These are phyloP conservation scores for Phalloptychus januarius DNA, from an alignment of 2,797 vertebrate genomes.

Conservation along the genomic window DNA sequence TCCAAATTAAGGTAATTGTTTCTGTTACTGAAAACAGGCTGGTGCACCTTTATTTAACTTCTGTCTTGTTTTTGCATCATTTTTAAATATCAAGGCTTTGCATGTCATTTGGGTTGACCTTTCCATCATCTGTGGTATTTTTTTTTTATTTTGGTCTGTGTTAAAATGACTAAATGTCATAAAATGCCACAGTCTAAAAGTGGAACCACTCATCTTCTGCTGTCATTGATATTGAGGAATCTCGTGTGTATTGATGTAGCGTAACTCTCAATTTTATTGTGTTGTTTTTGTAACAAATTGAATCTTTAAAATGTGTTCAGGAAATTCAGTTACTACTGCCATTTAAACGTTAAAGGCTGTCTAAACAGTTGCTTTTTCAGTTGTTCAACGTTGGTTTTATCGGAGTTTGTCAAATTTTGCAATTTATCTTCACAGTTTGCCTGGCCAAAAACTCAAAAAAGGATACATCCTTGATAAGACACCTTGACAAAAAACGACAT, in stretches of 20 bases:
- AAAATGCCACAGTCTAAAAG: slow-evolving; percentile 47
- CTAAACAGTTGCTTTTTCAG: not conserved
- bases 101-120: slow-evolving; percentile 57
- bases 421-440: not conserved
- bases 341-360: slow-evolving; percentile 15
- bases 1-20: slow-evolving; percentile 24
- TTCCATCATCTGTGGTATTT: slow-evolving; percentile 49
- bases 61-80: slow-evolving; percentile 39
- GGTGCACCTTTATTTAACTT: slow-evolving; percentile 6
- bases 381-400: not conserved
- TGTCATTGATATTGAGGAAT: slow-evolving; percentile 24
- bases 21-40: slow-evolving; percentile 33
- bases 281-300: slow-evolving; percentile 26
- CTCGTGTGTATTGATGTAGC: slow-evolving; percentile 23
- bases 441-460: not conserved
- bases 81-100: slow-evolving; percentile 45
- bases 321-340: slow-evolving; percentile 40
- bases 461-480: not conserved
- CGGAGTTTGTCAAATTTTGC: slow-evolving; percentile 7
- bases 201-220: slow-evolving; percentile 56
- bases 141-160: slow-evolving; percentile 49
- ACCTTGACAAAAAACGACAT: not conserved
- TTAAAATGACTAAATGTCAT: slow-evolving; percentile 42
- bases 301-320: slow-evolving; percentile 29
- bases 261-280: not conserved